These are phyloP conservation scores for Cheilosia grossa DNA, from an alignment of 2,888 invertebrate genomes.

Conservation along the genomic window DNA sequence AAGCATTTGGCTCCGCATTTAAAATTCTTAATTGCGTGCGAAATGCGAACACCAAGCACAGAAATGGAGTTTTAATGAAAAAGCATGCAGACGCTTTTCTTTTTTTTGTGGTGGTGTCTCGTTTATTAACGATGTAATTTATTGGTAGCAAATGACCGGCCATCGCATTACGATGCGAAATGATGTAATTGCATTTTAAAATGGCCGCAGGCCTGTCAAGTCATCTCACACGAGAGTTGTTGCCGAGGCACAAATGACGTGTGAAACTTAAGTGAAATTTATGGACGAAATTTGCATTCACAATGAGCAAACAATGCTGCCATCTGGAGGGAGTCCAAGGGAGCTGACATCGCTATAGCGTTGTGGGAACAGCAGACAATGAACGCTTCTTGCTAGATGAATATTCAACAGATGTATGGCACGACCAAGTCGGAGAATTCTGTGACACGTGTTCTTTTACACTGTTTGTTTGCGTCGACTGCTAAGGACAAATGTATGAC, in stretches of 20 bases:
- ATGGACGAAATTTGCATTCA: conserved; percentile 48
- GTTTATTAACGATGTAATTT: conserved; percentile 70
- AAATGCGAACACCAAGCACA: conserved; percentile 26
- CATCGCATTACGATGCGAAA: conserved; percentile 39
- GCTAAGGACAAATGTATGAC: background rate
- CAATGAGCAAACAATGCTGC: conserved; percentile 6
- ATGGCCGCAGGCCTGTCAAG: conserved; percentile 48
- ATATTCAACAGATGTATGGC: conserved; percentile 10
- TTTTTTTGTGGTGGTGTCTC: background rate
- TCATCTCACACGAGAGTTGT: conserved; percentile 10
- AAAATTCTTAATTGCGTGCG: conserved; percentile 70
- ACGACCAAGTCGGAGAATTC: background rate
- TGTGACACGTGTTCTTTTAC: background rate
- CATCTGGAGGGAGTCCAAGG: background rate
- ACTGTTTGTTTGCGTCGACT: background rate
- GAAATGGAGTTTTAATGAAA: conserved; percentile 55
- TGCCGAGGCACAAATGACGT: conserved; percentile 46
- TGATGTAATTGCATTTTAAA: conserved; percentile 73
- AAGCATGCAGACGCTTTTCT: conserved; percentile 43
- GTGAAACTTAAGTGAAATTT: conserved; percentile 63
- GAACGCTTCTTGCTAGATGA: background rate
- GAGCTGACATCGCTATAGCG: background rate
- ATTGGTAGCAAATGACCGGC: conserved; percentile 62
- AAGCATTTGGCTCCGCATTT: conserved; percentile 45
- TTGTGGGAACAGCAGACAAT: conserved; percentile 39